These are phyloP conservation scores for Drosophila pullipes DNA, from an alignment of 2,888 invertebrate species.

Conservation along the genomic window DNA sequence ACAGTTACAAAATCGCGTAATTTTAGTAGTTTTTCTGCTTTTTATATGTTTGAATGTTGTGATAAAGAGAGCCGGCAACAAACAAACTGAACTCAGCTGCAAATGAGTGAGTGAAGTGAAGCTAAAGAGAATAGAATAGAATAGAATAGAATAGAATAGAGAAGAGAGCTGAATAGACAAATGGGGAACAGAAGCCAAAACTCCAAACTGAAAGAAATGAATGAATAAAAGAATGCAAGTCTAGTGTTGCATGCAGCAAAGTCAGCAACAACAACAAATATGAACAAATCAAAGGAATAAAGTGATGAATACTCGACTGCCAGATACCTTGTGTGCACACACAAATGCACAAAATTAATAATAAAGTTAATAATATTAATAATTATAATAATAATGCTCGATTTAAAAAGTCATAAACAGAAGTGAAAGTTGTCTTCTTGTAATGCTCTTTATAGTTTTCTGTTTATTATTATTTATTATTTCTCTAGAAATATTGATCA, in stretches of 20 bases:
- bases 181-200: conserved; percentile 22
- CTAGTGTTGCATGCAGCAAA: conserved; percentile 42
- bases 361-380: not conserved
- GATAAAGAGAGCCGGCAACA: conserved; percentile 34
- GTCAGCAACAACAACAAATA: conserved; percentile 31
- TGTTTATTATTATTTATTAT: not conserved
- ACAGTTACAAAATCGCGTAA: conserved; percentile 52
- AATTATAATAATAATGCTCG: not conserved
- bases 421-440: not conserved
- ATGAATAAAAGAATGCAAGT: conserved; percentile 62
- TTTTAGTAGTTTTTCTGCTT: conserved; percentile 48
- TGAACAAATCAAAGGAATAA: conserved; percentile 8
- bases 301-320: not conserved
- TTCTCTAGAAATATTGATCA: not conserved
- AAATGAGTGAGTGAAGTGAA: conserved; percentile 51
- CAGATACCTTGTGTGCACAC: conserved; percentile 6
- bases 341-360: not conserved
- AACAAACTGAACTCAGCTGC: conserved; percentile 54
- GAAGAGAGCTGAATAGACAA: conserved; percentile 19
- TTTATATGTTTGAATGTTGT: conserved; percentile 29
- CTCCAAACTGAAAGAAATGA: conserved; percentile 55
- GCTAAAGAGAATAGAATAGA: conserved; percentile 39
- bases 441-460: no score
- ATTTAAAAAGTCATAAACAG: not conserved
- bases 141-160: conserved; percentile 7